Conservation (phyloP, 2,888 invertebrate species). For the Melanophora roralis region DNA sequence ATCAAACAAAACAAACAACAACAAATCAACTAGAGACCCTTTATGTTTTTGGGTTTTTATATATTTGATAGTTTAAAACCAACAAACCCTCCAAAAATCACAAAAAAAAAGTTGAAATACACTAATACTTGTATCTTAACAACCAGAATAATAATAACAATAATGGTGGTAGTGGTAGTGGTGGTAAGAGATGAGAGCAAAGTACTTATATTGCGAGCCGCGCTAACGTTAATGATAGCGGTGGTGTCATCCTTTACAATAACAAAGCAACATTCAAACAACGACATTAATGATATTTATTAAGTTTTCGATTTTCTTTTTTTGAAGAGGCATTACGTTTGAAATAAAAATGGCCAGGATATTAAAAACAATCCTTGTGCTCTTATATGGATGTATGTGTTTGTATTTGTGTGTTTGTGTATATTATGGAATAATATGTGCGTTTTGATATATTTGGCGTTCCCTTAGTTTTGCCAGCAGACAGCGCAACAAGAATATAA, state of each 20-base stretch:
- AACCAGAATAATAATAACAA: conserved; percentile 13
- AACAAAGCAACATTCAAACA: conserved; percentile 31
- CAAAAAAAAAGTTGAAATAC: conserved; percentile 37
- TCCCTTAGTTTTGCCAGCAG: conserved; percentile 17
- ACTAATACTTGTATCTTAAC: conserved; percentile 13
- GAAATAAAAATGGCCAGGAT: conserved; percentile 40
- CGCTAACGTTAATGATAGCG: conserved; percentile 58
- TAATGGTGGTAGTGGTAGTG: conserved; percentile 41
- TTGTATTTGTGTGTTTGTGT: neutral
- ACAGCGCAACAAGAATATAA: neutral
- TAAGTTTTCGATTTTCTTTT: conserved; percentile 1
- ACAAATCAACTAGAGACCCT: conserved; percentile 41
- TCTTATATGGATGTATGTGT: neutral
- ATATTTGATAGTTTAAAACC: conserved; percentile 51
- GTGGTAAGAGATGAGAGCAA: no score
- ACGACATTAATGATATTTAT: conserved; percentile 18
- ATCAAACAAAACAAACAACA: neutral
- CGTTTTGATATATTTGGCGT: conserved; percentile 20
- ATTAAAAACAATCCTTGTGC: neutral
- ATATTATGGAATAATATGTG: neutral
- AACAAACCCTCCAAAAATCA: conserved; percentile 59
- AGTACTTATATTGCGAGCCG: conserved; percentile 25
- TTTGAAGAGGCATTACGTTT: conserved; percentile 9
- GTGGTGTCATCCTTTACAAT: conserved; percentile 61
- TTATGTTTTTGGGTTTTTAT: neutral